Conservation (phyloP, 1,140 invertebrate genomes). For the Stegodyphus mimosarum region DNA sequence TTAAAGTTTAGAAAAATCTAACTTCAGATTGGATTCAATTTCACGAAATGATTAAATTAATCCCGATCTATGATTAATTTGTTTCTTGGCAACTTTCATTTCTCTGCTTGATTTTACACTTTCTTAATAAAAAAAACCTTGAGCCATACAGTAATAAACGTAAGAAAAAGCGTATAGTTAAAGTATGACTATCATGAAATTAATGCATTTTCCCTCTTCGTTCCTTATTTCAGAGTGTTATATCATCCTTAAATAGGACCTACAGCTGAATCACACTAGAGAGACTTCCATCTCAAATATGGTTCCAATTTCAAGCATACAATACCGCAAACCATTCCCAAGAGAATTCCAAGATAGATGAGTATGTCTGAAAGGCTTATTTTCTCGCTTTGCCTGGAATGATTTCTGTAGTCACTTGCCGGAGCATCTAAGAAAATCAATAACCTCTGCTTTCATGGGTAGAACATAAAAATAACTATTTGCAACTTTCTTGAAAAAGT, state of each 20-base stretch:
- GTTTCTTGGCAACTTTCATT: too few relatives aligned
- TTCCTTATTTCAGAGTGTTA: not conserved
- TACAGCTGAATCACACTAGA: not conserved
- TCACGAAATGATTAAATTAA: too few relatives aligned
- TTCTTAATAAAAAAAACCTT: too few relatives aligned
- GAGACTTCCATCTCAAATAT: conserved; percentile 3
- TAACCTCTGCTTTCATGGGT: conserved; percentile 28
- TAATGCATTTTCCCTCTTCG: too few relatives aligned
- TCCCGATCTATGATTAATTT: too few relatives aligned
- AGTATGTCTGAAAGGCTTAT: conserved; percentile 39
- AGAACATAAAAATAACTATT: not conserved
- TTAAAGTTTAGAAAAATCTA: too few relatives aligned
- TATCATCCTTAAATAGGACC: conserved; percentile 7
- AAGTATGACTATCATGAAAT: too few relatives aligned
- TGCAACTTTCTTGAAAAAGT: too few relatives aligned
- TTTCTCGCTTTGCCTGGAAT: conserved; percentile 34
- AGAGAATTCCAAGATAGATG: conserved; percentile 43
- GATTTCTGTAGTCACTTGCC: conserved; percentile 45
- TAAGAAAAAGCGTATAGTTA: too few relatives aligned
- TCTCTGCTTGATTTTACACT: too few relatives aligned
- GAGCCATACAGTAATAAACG: too few relatives aligned
- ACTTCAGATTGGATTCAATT: too few relatives aligned
- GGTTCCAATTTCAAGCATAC: conserved; percentile 15
- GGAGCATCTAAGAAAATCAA: conserved; percentile 40
- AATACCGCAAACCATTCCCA: conserved; percentile 13